Conservation (phyloP, 2,113 vertebrate species). For the Sardina pilchardus region DNA sequence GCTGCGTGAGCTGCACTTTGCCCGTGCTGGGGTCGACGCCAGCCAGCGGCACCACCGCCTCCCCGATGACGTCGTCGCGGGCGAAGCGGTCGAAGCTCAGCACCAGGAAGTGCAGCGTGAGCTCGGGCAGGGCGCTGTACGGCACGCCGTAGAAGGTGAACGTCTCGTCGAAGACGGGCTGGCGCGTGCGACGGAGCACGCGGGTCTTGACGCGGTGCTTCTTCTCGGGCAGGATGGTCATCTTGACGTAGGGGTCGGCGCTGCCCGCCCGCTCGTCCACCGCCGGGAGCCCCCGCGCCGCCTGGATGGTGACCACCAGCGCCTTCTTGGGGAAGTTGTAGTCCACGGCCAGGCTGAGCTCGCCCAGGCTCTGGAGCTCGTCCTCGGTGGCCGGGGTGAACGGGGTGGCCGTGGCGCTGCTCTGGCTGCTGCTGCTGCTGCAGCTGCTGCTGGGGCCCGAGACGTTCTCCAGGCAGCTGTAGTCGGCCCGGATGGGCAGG, state of each 20-base stretch:
- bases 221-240: constrained; percentile 96
- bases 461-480: constrained; percentile 78
- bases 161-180: constrained; percentile 93
- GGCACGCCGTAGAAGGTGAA: constrained; percentile 97
- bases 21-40: constrained; percentile 94
- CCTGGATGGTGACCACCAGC: constrained; percentile 92
- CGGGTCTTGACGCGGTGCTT: constrained; percentile 95
- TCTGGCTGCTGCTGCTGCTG: constrained; percentile 71
- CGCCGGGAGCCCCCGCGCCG: constrained; percentile 85
- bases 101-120: constrained; percentile 94
- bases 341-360: constrained; percentile 89
- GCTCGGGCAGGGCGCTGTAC: constrained; percentile 88
- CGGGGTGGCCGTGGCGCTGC: constrained; percentile 75
- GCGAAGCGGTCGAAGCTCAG: constrained; percentile 96
- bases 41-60: constrained; percentile 88
- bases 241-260: constrained; percentile 94
- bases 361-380: constrained; percentile 74
- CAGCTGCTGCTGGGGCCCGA: constrained; percentile 74
- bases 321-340: constrained; percentile 99
- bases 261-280: constrained; percentile 87
- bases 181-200: constrained; percentile 89
- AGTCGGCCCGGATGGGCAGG: constrained; percentile 80
- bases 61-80: constrained; percentile 91
- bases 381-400: constrained; percentile 72
- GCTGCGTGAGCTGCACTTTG: constrained; percentile 86